Evolutionary conservation across 2,888 invertebrate genomes (phyloP).

Genomic region (Lathronympha strigana): DNA sequence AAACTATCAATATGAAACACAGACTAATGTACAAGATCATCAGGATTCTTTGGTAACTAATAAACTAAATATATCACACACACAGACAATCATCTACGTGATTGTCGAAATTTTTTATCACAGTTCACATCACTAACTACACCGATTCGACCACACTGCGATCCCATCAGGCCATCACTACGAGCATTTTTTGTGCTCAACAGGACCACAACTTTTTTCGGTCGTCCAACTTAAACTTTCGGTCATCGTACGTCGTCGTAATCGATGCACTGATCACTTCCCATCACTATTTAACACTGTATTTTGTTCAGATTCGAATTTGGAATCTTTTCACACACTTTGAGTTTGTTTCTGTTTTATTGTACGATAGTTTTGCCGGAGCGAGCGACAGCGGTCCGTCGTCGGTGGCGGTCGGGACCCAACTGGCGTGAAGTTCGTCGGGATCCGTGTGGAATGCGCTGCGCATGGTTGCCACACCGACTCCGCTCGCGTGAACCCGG

Average conservation of each 20-base stretch:
- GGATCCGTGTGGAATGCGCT: constrained; percentile 81
- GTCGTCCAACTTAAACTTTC: constrained; percentile 69
- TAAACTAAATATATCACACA: constrained; percentile 81
- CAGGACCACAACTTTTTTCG: constrained; percentile 78
- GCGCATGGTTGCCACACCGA: constrained; percentile 82
- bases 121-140: constrained; percentile 83
- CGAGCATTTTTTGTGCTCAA: constrained; percentile 77
- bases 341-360: constrained; percentile 71
- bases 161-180: constrained; percentile 82
- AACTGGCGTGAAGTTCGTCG: constrained; percentile 79
- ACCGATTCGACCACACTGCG: constrained; percentile 76
- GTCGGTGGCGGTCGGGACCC: constrained; percentile 65
- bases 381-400: constrained; percentile 68
- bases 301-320: constrained; percentile 52
- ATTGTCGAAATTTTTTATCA: constrained; percentile 80
- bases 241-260: constrained; percentile 72
- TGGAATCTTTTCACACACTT: constrained; percentile 68
- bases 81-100: constrained; percentile 79
- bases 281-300: constrained; percentile 66
- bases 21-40: constrained; percentile 84
- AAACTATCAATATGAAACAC: constrained; percentile 84
- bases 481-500: constrained; percentile 70
- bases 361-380: constrained; percentile 71
- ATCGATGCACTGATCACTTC: constrained; percentile 57
- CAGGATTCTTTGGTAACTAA: constrained; percentile 84